Evolutionary conservation across 1,140 invertebrate genomes (phyloP), one percentile per base, ranked within the genome.

Genomic region (Tetragonula clypearis): DNA sequence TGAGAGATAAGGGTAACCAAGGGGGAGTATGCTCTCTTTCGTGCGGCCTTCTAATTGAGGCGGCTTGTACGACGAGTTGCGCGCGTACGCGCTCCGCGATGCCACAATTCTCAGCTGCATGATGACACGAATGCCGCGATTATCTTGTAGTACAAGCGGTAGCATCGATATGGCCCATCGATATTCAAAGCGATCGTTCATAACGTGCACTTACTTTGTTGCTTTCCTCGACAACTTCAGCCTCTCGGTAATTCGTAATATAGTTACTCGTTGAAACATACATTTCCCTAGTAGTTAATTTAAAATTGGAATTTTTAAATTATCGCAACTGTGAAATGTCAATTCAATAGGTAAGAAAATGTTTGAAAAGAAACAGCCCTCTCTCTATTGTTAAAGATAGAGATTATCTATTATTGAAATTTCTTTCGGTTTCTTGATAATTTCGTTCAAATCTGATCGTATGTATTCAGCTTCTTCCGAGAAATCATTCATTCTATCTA

Each of bases 31-130:
- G 80, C 56, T 82, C 79, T 81, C 88, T 89, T 92, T 88, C 88
- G 87, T 91, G 86, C 87, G 87, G 84, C 74, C 83, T 35, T 85
- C 90, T 93, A 93, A 93, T 93, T 93, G 89, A 92, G 41, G 88
- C 87, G 85, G 83, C 87, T 82, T 87, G 86, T 74, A 80, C 84
- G 68, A 85, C 68, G 55, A 71, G 66, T 77, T 55, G 58, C 53
- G 41, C 69, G 78, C 58, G 86, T 30, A 30, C 30, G 30, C 30
- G 30, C 30, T 82, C 68, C 56, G 73, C 62, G 65, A n/a, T 23
- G 62, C 26, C 9, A 62, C 82, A 78, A 87, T 87, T 84, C 65
- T 62, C 56, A 56, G 49, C 58, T 69, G 74, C 17, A 15, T 66
- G 68, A 86, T 62, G 55, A 73, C 41, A 49, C 35, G n/a, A 72